Evolutionary conservation across 1,140 invertebrate genomes (phyloP), one percentile per base, ranked within the genome.

Genomic region (Drosophila takahashii): DNA sequence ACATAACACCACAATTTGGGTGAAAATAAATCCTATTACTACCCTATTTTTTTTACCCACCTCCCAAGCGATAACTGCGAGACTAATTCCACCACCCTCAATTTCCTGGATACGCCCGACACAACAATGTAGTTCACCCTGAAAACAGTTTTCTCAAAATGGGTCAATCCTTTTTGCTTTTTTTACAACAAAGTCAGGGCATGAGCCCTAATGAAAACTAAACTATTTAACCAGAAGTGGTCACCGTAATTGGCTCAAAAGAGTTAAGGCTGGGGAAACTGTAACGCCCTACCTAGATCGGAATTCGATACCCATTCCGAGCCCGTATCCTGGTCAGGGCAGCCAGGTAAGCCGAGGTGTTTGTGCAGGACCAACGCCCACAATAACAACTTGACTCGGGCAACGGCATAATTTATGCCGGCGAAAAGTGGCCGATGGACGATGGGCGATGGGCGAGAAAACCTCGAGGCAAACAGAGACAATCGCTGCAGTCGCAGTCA

Each of bases 301-400:
- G 10, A 52, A 39, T 42, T 39, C 16, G 27, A 65, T 27, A 58
- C 13, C 22, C 13, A n/a, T 0, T 13, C 18, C 44, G 11, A 50
- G 3, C 13, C 32, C 64, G 32, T 18, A 48, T 13, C 44, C 65
- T 8, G 36, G 29, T n/a, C 41, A 44, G 41, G 41, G 9, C 15
- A 45, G 54, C 15, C 58, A 58, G 77, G 47, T 79, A 73, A 13
- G 56, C 9, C 29, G 42, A 57, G 62, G 42, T 71, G 67, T 70
- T 71, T 32, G 67, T 39, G 65, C 51, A n/a, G 32, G 44, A 56
- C 37, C 48, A 86, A 87, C 84, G 84, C 84, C 84, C 84, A 87
- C 84, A 89, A 85, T 89, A 87, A 87, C 84, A 87, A 87, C 84
- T 87, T 87, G 84, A 87, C 84, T 87, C 77, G 79, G 54, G 22